These are phyloP conservation scores for Apis cerana DNA, from an alignment of 1,140 invertebrate genomes.

Conservation along the genomic window DNA sequence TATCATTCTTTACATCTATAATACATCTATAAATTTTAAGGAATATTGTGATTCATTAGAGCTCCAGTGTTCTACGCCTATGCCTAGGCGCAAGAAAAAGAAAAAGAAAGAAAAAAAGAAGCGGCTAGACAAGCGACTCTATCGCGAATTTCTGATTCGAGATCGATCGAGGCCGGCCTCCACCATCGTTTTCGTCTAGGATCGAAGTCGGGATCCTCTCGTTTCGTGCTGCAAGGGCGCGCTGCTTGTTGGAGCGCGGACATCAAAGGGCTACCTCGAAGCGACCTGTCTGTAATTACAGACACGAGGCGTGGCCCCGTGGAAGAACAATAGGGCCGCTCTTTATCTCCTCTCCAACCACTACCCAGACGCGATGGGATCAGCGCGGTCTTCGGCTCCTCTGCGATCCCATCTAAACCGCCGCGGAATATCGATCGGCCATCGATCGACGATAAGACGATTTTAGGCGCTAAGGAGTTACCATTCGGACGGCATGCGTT, in stretches of 20 bases:
- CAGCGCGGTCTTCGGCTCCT: constrained; percentile 71
- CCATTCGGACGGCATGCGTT: constrained; percentile 73
- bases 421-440: constrained; percentile 74
- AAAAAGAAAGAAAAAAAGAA: background rate
- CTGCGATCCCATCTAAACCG: constrained; percentile 73
- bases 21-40: background rate
- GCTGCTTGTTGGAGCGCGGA: constrained; percentile 64
- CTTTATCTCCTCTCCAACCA: constrained; percentile 37
- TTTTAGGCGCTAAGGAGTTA: constrained; percentile 78
- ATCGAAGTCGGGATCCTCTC: constrained; percentile 59
- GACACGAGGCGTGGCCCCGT: constrained; percentile 79
- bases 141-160: constrained; percentile 67
- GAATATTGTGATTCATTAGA: background rate
- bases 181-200: constrained; percentile 54
- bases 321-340: constrained; percentile 80
- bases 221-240: constrained; percentile 61
- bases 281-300: constrained; percentile 80
- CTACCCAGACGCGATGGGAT: constrained; percentile 68
- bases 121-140: constrained; percentile 27
- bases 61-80: background rate
- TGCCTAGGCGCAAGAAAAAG: no score
- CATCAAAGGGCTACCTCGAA: constrained; percentile 78
- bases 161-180: constrained; percentile 49
- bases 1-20: no score
- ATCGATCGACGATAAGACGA: constrained; percentile 77